Evolutionary conservation across 2,113 vertebrate species (phyloP), one percentile per base, ranked within the genome.

Genomic region (Vanacampus margaritifer): DNA sequence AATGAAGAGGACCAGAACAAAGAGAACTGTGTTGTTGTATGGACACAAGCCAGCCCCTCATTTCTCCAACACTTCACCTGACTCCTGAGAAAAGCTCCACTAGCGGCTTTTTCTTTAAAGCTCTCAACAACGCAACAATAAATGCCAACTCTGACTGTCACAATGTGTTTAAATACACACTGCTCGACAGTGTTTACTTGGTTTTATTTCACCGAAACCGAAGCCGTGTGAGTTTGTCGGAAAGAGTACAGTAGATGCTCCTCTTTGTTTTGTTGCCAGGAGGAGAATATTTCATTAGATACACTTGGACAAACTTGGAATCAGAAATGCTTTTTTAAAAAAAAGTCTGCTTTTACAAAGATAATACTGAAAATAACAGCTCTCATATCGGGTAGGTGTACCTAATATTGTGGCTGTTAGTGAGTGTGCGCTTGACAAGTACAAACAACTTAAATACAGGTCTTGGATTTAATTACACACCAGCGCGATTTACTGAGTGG

Each of bases 21-120:
- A 86, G 86, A 82, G 53, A 1, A 37, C 84, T 84, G 70, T 89
- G 86, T 89, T 79, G 80, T 74, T 74, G 71, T 3, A 10, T 64
- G 60, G 51, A 79, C 64, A 53, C 43, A 65, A 64, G 50, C 3
- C 35, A 63, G 79, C 71, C 56, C 83, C 74, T 84, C 64, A 75
- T 84, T 85, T 84, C 82, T 83, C 36, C 80, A 71, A 68, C 51
- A 66, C 69, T 78, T 78, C 59, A 75, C 77, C 75, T 81, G 59
- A 69, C 62, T 72, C 68, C 62, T 73, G 69, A 76, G 64, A 79
- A 79, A 78, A 53, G 60, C 72, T 59, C 28, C 24, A 5, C 53
- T 24, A 53, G 6, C 26, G 24, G 5, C 48, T 23, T 51, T 51
- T 51, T 51, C 48, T 9, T 11, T 3, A 11, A 51, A 51, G 8